Percentiles rank a stretch among this genome's conserved stretches.
These are phyloP conservation scores for Dryoscopus gambensis DNA, from an alignment of 2,113 vertebrate species.

Conservation along the genomic window DNA sequence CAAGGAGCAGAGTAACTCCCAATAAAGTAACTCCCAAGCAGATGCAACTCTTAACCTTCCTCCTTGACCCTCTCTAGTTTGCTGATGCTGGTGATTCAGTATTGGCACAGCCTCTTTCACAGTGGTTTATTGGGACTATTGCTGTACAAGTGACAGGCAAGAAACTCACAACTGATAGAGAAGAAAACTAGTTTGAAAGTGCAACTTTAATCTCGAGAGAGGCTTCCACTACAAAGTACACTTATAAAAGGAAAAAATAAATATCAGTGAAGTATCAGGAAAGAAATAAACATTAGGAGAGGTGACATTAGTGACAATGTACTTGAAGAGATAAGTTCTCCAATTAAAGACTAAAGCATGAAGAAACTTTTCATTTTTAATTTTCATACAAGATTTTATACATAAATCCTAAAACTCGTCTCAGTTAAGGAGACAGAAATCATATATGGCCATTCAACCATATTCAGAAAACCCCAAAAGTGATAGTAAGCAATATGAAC, in stretches of 20 bases:
- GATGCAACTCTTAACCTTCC: background rate
- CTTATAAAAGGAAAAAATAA: background rate
- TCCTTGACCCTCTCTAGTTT: background rate
- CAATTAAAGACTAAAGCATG: background rate
- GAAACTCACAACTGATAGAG: background rate
- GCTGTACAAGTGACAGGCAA: background rate
- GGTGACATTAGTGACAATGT: background rate
- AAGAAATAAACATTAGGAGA: background rate
- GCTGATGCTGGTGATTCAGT: background rate
- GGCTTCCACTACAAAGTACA: background rate
- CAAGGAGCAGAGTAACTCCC: conserved; percentile 4
- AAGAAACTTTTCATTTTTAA: background rate
- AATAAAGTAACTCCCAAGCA: background rate
- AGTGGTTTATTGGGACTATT: background rate
- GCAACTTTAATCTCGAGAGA: background rate
- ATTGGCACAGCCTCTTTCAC: background rate
- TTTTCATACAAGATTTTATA: background rate
- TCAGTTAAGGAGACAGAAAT: background rate
- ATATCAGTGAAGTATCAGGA: background rate
- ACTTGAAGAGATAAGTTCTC: background rate
- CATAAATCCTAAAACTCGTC: background rate
- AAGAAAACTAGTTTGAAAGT: background rate
- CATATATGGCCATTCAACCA: background rate
- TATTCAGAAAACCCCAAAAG: background rate
- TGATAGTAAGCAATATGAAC: background rate